phyloP scores from a whole-genome alignment of 2,113 vertebrate genomes.

The Micronycteris hirsuta region DNA sequence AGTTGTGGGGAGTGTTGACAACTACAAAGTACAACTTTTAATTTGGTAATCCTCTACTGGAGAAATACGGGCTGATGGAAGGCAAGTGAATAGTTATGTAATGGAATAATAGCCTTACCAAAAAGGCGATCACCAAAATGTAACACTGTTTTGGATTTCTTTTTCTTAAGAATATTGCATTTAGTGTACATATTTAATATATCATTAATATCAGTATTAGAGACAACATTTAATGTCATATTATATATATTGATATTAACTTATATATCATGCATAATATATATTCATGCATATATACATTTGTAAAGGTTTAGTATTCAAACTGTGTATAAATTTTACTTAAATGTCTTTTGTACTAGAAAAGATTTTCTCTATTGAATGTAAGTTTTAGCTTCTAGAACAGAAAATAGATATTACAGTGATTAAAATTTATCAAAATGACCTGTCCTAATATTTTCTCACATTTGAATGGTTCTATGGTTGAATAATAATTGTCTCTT shows the following conservation, averaged over 20 bases:
- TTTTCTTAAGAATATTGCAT: background rate
- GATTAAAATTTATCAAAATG: background rate
- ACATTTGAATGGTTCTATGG: conserved; percentile 10
- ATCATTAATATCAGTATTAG: background rate
- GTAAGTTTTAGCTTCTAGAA: conserved; percentile 32
- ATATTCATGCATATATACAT: background rate
- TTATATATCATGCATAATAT: background rate
- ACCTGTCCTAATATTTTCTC: background rate
- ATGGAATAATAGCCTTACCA: background rate
- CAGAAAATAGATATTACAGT: background rate
- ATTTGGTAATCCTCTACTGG: background rate
- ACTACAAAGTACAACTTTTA: background rate
- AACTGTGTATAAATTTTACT: background rate
- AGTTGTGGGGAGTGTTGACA: background rate
- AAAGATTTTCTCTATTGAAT: background rate
- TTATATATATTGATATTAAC: background rate
- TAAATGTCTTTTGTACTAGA: conserved; percentile 14
- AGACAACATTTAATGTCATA: background rate
- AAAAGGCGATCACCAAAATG: background rate
- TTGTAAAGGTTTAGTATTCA: background rate
- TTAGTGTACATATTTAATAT: background rate
- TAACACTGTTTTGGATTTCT: background rate
- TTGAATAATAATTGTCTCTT: conserved; percentile 65
- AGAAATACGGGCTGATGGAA: background rate
- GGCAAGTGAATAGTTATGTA: background rate